phyloP scores from a whole-genome alignment of 2,797 vertebrate species.

The Eulemur mongoz region DNA sequence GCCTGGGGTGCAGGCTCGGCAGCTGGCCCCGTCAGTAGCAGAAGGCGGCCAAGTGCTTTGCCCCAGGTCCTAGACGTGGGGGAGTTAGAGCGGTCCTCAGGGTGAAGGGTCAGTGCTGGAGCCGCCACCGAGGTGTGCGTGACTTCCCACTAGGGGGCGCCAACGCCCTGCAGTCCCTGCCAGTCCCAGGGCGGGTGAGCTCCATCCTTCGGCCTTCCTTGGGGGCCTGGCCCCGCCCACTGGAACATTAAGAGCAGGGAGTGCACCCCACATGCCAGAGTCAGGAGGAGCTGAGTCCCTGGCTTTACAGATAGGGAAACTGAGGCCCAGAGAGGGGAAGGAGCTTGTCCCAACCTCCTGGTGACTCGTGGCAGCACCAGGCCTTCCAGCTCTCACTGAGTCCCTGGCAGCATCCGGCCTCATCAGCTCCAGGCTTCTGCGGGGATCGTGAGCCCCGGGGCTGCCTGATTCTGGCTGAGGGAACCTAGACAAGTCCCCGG shows the following conservation, averaged over 20 bases:
- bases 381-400: background rate
- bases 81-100: background rate
- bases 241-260: background rate
- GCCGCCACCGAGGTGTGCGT: rapidly evolving
- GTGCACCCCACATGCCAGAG: background rate
- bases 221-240: too few relatives aligned
- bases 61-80: rapidly evolving
- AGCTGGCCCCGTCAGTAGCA: rapidly evolving
- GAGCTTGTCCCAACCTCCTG: background rate
- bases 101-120: too few relatives aligned
- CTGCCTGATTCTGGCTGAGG: background rate
- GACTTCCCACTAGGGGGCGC: constrained; percentile 50
- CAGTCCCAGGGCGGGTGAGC: rapidly evolving
- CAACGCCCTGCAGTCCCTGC: rapidly evolving
- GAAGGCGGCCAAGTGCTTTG: background rate
- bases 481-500: too few relatives aligned
- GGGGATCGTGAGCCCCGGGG: background rate
- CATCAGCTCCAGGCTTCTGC: background rate
- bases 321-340: background rate
- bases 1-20: background rate
- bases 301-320: background rate
- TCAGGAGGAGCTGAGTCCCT: background rate
- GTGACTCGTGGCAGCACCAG: background rate
- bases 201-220: background rate
- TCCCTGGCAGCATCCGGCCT: background rate